These are phyloP conservation scores for Geotrupes spiniger DNA, from an alignment of 2,888 invertebrate species.

Conservation along the genomic window DNA sequence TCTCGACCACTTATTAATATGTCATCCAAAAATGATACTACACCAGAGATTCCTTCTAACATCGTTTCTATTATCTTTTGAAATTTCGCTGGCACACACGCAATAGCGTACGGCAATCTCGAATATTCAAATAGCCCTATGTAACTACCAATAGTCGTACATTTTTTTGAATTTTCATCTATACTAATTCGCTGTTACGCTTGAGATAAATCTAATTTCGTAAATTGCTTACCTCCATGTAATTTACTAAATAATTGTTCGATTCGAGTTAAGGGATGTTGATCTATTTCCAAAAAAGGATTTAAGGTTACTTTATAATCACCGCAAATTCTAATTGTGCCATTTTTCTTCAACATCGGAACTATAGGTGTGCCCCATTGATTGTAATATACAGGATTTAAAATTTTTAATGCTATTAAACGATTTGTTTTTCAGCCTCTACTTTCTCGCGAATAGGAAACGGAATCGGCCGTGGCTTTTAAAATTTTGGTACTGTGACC, in stretches of 20 bases:
- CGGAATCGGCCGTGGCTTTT: neutral
- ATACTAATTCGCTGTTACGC: constrained; percentile 23
- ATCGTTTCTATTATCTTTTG: constrained; percentile 35
- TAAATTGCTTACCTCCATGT: constrained; percentile 24
- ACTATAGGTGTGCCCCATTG: constrained; percentile 29
- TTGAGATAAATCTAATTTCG: constrained; percentile 22
- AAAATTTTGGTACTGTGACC: neutral
- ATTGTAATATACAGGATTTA: constrained; percentile 10
- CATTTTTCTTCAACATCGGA: constrained; percentile 25
- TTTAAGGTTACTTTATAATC: constrained; percentile 29
- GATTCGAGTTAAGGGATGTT: constrained; percentile 30
- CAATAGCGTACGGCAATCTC: constrained; percentile 32
- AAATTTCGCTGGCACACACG: constrained; percentile 36
- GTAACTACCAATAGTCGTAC: constrained; percentile 30
- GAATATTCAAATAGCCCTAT: constrained; percentile 32
- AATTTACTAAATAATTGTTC: constrained; percentile 26
- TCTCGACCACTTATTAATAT: constrained; percentile 18
- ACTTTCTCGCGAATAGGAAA: constrained; percentile 7
- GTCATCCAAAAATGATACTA: neutral
- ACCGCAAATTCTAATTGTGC: constrained; percentile 27
- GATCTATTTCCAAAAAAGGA: constrained; percentile 22
- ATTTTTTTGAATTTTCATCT: constrained; percentile 13
- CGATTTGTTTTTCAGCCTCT: constrained; percentile 13
- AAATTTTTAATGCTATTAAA: constrained; percentile 8
- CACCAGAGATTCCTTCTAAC: neutral